A percentile compares a stretch with the other conserved stretches of the same genome.
These are phyloP conservation scores for Lordiphosa collinella DNA, from an alignment of 1,140 invertebrate species.

Conservation along the genomic window DNA sequence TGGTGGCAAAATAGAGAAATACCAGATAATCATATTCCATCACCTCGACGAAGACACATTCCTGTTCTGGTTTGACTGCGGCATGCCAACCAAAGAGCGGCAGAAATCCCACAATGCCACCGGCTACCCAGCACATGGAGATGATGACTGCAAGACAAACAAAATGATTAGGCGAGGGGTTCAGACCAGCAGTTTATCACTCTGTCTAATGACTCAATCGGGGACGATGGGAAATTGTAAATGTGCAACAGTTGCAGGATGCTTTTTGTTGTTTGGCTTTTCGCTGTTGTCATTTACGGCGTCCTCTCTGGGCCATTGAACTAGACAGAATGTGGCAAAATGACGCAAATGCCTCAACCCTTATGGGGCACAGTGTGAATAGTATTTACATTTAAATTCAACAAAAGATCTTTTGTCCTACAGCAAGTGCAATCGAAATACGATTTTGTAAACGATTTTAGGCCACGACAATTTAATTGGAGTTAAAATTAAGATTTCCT, in stretches of 20 bases:
- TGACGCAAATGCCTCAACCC: slow-evolving; percentile 43
- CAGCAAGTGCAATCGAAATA: too few species aligned
- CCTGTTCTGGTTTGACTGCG: slow-evolving; percentile 80
- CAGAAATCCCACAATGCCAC: slow-evolving; percentile 88
- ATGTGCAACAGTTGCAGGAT: slow-evolving; percentile 16
- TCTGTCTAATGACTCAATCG: slow-evolving; percentile 9
- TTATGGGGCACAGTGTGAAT: neutral
- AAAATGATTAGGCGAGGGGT: slow-evolving; percentile 3
- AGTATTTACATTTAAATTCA: too few species aligned
- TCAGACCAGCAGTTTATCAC: neutral
- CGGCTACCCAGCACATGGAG: slow-evolving; percentile 90
- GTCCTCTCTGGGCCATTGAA: slow-evolving; percentile 31
- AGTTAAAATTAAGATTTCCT: too few species aligned
- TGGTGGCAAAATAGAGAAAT: slow-evolving; percentile 93
- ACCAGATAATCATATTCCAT: slow-evolving; percentile 94
- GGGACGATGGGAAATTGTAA: slow-evolving; percentile 2
- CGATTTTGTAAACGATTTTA: too few species aligned
- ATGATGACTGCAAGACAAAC: slow-evolving; percentile 87
- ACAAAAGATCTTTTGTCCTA: too few species aligned
- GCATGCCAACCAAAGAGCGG: slow-evolving; percentile 93
- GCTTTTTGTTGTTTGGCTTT: slow-evolving; percentile 33
- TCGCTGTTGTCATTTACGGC: neutral
- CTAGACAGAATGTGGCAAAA: slow-evolving; percentile 17
- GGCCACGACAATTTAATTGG: too few species aligned
- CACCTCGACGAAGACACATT: slow-evolving; percentile 90